These are phyloP conservation scores for Epizoanthus ramosus DNA, from an alignment of 92 coral and sea anemone species.

Conservation along the genomic window DNA sequence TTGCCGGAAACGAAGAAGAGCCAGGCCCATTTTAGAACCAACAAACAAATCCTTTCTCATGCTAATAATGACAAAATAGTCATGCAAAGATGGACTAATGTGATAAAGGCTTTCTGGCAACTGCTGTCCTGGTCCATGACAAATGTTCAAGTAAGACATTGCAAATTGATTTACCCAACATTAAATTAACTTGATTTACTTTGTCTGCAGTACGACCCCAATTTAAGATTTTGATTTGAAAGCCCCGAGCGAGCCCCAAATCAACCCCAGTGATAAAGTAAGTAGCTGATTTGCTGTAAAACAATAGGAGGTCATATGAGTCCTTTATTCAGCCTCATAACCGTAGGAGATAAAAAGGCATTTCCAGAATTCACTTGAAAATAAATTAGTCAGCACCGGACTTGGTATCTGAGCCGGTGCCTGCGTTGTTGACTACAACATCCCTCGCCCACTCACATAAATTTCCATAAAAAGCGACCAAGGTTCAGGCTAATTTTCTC, in stretches of 20 bases:
- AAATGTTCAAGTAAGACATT: constrained; percentile 6
- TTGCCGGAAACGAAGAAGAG: constrained; percentile 33
- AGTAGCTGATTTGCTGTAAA: constrained; percentile 27
- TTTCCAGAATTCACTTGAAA: constrained; percentile 41
- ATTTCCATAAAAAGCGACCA: background rate
- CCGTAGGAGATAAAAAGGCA: constrained; percentile 50
- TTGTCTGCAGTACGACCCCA: background rate
- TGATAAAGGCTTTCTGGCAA: constrained; percentile 37
- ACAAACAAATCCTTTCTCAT: constrained; percentile 40
- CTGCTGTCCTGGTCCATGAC: constrained; percentile 20
- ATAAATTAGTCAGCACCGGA: constrained; percentile 2
- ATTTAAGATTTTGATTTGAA: constrained; percentile 18
- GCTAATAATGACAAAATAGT: constrained; percentile 42
- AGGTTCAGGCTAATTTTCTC: constrained; percentile 30
- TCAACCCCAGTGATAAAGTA: background rate
- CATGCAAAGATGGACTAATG: constrained; percentile 45
- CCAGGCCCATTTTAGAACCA: constrained; percentile 42
- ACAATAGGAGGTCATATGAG: constrained; percentile 41
- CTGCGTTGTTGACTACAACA: background rate
- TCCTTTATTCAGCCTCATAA: constrained; percentile 33
- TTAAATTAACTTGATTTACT: constrained; percentile 28
- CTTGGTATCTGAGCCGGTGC: background rate
- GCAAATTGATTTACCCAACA: constrained; percentile 29
- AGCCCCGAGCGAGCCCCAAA: background rate
- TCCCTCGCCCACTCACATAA: background rate